A percentile compares a stretch with the other conserved stretches of the same genome.
Conservation (phyloP, 2,113 vertebrate species). For the Scomber japonicus region DNA sequence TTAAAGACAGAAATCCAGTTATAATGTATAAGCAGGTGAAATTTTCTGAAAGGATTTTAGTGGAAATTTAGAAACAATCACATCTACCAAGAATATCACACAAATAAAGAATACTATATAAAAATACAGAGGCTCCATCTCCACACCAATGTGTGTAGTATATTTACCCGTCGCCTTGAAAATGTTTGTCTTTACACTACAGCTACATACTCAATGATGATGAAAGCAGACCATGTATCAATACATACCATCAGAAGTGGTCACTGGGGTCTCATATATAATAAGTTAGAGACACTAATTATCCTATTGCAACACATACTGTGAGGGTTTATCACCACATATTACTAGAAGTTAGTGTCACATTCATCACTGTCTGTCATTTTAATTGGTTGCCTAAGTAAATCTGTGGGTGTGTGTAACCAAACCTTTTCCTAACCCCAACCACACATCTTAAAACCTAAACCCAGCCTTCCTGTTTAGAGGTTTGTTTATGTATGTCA, state of each 20-base stretch:
- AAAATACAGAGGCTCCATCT: neutral
- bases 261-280: too few species aligned
- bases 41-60: too few species aligned
- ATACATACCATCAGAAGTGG: neutral
- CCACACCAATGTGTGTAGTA: neutral
- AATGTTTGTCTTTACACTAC: neutral
- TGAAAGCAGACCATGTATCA: too few species aligned
- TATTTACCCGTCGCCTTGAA: neutral
- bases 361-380: neutral
- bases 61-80: too few species aligned
- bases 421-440: neutral
- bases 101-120: too few species aligned
- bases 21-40: too few species aligned
- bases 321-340: too few species aligned
- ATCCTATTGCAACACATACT: neutral
- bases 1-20: too few species aligned
- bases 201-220: neutral
- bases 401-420: neutral
- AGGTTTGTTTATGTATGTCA: neutral
- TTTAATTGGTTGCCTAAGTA: too few species aligned
- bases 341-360: too few species aligned
- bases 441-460: neutral
- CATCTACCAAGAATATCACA: too few species aligned
- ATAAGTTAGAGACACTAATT: neutral
- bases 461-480: neutral